phyloP scores from a whole-genome alignment of 2,888 invertebrate genomes.

The Brachyptera putata region DNA sequence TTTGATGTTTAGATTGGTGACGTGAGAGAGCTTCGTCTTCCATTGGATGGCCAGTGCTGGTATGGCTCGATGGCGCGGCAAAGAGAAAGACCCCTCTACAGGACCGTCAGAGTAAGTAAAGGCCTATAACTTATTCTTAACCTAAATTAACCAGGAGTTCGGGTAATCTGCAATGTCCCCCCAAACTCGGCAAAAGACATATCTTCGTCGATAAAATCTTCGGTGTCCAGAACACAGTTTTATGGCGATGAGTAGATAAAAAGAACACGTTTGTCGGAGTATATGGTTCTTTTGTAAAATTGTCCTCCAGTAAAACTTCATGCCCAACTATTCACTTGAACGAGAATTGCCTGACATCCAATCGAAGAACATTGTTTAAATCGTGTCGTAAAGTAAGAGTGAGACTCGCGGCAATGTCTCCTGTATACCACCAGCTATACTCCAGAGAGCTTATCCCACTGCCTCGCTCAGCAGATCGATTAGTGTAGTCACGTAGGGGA shows the following conservation, averaged over 20 bases:
- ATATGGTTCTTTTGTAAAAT: background rate
- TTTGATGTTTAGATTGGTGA: too few relatives aligned
- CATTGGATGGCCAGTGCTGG: slow-evolving; percentile 68
- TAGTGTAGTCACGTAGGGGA: too few relatives aligned
- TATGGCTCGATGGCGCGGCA: slow-evolving; percentile 66
- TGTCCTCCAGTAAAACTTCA: background rate
- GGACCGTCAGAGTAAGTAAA: slow-evolving; percentile 61
- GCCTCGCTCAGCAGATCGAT: slow-evolving; percentile 1
- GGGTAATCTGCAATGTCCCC: background rate
- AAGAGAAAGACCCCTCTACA: slow-evolving; percentile 60
- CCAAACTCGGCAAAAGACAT: background rate
- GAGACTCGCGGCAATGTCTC: background rate
- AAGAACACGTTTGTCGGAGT: background rate
- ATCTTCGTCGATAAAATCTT: background rate
- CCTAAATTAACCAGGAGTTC: background rate
- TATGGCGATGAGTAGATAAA: background rate
- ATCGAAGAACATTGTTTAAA: background rate
- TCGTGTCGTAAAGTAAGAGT: background rate
- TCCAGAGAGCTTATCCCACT: background rate
- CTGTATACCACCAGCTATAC: background rate
- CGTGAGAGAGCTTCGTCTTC: too few relatives aligned
- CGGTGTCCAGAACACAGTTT: background rate
- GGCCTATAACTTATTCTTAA: background rate
- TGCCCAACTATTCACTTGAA: background rate
- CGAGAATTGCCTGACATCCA: background rate